Percentiles rank a stretch among this genome's conserved stretches.
Conservation (phyloP, 2,888 invertebrate genomes). For the Leucania comma region DNA sequence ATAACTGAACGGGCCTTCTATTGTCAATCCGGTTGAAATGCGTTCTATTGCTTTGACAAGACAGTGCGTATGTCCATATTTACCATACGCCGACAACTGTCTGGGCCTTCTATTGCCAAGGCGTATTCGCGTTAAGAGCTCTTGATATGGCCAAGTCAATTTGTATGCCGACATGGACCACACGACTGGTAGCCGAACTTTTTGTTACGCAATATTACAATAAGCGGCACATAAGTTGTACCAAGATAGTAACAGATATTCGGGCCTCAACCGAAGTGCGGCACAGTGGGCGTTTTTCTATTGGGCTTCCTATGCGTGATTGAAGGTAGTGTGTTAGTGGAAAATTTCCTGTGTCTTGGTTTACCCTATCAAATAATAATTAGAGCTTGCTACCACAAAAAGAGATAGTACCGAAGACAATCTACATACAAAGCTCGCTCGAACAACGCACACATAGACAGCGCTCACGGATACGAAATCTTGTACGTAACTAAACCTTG, state of each 20-base stretch:
- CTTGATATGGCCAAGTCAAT: neutral
- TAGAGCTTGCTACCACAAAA: constrained; percentile 5
- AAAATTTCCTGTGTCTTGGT: neutral
- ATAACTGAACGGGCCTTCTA: neutral
- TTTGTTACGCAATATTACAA: constrained; percentile 1
- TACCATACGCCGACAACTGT: neutral
- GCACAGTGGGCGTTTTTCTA: neutral
- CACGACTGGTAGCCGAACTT: constrained; percentile 1
- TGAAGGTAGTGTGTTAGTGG: neutral
- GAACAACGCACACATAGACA: too few relatives aligned
- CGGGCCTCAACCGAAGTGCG: too few relatives aligned
- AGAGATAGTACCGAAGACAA: too few relatives aligned
- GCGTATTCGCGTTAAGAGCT: too few relatives aligned
- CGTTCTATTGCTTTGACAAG: neutral
- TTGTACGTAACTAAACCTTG: too few relatives aligned
- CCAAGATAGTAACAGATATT: too few relatives aligned
- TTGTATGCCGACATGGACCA: neutral
- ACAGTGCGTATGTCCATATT: neutral
- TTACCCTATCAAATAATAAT: neutral
- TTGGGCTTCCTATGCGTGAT: constrained; percentile 5
- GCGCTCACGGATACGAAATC: too few relatives aligned
- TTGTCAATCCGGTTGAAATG: too few relatives aligned
- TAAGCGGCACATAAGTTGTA: too few relatives aligned
- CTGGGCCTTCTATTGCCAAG: neutral
- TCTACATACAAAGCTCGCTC: too few relatives aligned